Evolutionary conservation across 1,140 invertebrate genomes (phyloP).

Genomic region (Neodiprion lecontei): DNA sequence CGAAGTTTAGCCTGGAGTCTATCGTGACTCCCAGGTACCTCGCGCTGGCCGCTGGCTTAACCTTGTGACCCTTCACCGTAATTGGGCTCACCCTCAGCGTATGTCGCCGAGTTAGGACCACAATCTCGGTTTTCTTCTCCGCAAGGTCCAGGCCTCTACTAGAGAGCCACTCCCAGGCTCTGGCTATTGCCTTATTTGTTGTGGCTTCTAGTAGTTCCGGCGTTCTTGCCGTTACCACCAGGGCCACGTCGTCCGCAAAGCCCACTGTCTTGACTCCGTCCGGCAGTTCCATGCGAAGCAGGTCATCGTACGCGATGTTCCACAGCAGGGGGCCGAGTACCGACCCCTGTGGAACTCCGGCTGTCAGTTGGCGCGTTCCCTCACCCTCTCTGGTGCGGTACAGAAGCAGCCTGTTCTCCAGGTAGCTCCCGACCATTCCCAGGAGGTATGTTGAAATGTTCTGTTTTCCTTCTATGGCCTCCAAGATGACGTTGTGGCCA

Average conservation of each 20-base stretch:
- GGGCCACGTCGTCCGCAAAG: no score
- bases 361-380: background rate
- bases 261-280: no score
- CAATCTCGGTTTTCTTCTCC: slow-evolving; percentile 26
- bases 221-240: no score
- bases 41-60: background rate
- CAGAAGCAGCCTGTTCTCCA: slow-evolving; percentile 8
- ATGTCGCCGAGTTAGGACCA: slow-evolving; percentile 23
- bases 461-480: background rate
- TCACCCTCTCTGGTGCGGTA: slow-evolving; percentile 20
- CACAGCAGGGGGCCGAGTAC: slow-evolving; percentile 9
- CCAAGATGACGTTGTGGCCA: slow-evolving; percentile 9
- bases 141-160: slow-evolving; percentile 29
- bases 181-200: background rate
- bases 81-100: slow-evolving; percentile 1
- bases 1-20: background rate
- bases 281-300: no score
- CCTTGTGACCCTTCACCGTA: background rate
- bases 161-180: background rate
- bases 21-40: slow-evolving; percentile 26
- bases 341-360: slow-evolving; percentile 25
- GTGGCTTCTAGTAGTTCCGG: no score
- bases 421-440: background rate
- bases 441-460: background rate
- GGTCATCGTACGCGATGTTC: slow-evolving; percentile 18